phyloP scores from a whole-genome alignment of 2,113 vertebrate genomes.

The Carassius carassius region DNA sequence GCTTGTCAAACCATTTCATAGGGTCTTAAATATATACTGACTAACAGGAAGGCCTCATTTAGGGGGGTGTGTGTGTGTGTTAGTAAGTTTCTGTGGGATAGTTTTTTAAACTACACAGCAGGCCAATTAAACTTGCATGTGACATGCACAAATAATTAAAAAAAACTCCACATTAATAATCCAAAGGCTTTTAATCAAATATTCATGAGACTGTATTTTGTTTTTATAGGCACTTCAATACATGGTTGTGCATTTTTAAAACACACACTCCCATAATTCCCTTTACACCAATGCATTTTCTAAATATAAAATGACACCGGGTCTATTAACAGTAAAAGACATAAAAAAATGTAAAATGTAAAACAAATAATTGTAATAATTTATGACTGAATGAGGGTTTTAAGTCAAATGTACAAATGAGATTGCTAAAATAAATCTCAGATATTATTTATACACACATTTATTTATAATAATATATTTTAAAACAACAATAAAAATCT shows the following conservation, averaged over 20 bases:
- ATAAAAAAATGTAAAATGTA: background rate
- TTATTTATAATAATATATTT: too few species aligned
- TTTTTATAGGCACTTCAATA: constrained; percentile 52
- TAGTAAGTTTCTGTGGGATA: background rate
- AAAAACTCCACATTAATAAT: constrained; percentile 71
- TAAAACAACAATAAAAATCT: too few species aligned
- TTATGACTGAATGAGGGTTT: too few species aligned
- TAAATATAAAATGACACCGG: background rate
- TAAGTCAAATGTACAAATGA: too few species aligned
- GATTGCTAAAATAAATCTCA: too few species aligned
- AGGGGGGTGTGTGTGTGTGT: background rate
- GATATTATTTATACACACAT: too few species aligned
- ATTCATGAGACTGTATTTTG: constrained; percentile 60
- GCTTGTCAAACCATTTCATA: background rate
- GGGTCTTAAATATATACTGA: background rate
- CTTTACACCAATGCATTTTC: constrained; percentile 26
- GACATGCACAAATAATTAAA: background rate
- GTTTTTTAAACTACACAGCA: background rate
- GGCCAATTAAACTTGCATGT: background rate
- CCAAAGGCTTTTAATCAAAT: constrained; percentile 71
- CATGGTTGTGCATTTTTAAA: constrained; percentile 43
- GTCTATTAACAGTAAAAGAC: background rate
- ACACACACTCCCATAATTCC: constrained; percentile 25
- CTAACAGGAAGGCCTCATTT: background rate
- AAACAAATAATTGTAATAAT: too few species aligned